Base-by-base conservation (phyloP, 2,797 vertebrate species). In the Tauraco hartlaubi region DNA sequence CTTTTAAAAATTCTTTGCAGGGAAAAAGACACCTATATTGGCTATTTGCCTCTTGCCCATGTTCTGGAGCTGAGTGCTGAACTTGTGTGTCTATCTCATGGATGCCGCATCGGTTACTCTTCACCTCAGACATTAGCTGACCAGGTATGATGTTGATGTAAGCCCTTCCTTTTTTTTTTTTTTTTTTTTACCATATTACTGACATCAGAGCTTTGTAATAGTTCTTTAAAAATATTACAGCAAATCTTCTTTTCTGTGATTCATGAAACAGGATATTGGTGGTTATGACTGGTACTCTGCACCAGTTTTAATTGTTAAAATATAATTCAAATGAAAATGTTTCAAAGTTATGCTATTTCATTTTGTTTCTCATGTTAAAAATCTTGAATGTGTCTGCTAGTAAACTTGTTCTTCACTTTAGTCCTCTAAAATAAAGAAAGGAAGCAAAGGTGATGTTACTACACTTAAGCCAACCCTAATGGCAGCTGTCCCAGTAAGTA, bases 391-490 rank as follows among this genome's bases (percentile, higher is more conserved):
- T 72, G 35, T 81, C 15, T 85, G 5, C 76, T 92, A 58, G 73
- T 88, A 90, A 88, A 46, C 28, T 54, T 84, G 22, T 83, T 96
- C 76, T 90, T 96, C 9, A 33, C 68, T 95, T 58, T 92, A 99
- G 99, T 99, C 99, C 39, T 98, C 99, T 41, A 99, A 99, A 98
- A 99, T 99, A 96, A 99, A 99, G 97, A 99, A 98, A 96, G 99
- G 99, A 97, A 99, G 99, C 97, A 99, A 98, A 96, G 99, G 99
- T 76, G 99, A 99, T 94, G 98, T 98, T 85, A 99, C 98, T 52
- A 94, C 98, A 44, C 98, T 99, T 91, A 98, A 98, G 81, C 99
- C 99, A 78, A 99, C 99, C 22, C 97, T 99, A 72, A 99, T 99
- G 99, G 99, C 99, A 82, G 99, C 99, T 62, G 99, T 99, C 44